Evolutionary conservation across 2,888 invertebrate species (phyloP).

Genomic region (Tupiocoris notatus): DNA sequence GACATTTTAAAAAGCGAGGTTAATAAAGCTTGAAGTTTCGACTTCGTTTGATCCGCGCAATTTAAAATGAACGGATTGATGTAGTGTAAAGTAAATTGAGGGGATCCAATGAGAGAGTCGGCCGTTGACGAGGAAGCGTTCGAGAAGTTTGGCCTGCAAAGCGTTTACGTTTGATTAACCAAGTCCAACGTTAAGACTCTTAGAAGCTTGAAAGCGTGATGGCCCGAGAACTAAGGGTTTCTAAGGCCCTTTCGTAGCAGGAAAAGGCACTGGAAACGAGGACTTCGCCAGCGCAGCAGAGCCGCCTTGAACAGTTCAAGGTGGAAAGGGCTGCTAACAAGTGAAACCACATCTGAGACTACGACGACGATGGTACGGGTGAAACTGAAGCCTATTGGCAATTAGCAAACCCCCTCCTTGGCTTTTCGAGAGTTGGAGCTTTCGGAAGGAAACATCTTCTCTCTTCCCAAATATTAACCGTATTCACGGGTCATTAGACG

Average conservation of each 20-base stretch:
- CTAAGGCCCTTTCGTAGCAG: background rate
- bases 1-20: no score
- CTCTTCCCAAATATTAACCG: slow-evolving; percentile 21
- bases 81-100: no score
- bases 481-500: slow-evolving; percentile 33
- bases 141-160: background rate
- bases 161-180: slow-evolving; percentile 22
- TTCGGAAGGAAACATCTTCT: slow-evolving; percentile 20
- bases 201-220: slow-evolving; percentile 1
- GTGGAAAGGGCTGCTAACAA: slow-evolving; percentile 15
- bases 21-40: no score
- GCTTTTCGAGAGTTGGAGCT: slow-evolving; percentile 12
- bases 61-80: no score
- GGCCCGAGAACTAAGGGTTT: background rate
- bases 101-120: background rate
- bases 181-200: slow-evolving; percentile 24
- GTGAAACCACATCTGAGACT: slow-evolving; percentile 34
- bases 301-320: no score
- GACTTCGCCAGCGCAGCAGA: background rate
- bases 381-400: slow-evolving; percentile 36
- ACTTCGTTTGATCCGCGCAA: no score
- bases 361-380: background rate
- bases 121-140: background rate
- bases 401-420: slow-evolving; percentile 18
- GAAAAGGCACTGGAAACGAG: background rate